Evolutionary conservation across 2,797 vertebrate genomes (phyloP), one percentile per base, ranked within the genome.

Genomic region (Eulemur mongoz): DNA sequence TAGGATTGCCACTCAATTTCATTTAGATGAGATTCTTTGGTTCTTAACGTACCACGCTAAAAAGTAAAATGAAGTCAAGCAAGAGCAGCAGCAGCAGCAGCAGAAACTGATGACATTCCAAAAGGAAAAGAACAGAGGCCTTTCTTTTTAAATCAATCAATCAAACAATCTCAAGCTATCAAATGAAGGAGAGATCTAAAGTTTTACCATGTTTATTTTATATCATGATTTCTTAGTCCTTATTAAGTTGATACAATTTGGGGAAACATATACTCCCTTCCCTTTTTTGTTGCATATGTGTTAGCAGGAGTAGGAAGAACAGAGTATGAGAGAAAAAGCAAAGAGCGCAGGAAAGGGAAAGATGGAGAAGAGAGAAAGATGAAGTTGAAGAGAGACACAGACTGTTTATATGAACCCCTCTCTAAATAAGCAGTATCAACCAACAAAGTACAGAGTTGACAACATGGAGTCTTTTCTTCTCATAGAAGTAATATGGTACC

Each of bases 171-270:
- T 69, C 80, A 57, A 50, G 48, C 57, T 89, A 72, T 69, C 25
- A 61, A 98, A 91, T 89, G 94, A 91, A 97, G 89, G 83, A 96
- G 89, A 95, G 86, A 75, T 96, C 95, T 89, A 88, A 54, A 96
- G 96, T 96, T 97, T 96, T 95, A 97, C 86, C 93, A 97, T 40
- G 65, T 97, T 98, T 98, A 98, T 98, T 98, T 98, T 96, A 96
- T 40, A 85, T 85, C 96, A 94, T 76, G 94, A 96, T 97, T 98
- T 94, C 93, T 97, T 94, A 93, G 67, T 97, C 93, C 97, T 96
- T 97, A 96, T 97, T 96, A 97, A 86, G 93, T 92, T 97, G 94
- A 91, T 93, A 97, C 95, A 97, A 86, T 97, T 38, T 93, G 87
- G 97, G 94, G 91, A 96, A 95, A 89, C 79, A 97, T 96, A 91